These are phyloP conservation scores for Parauchenoglanis ngamensis DNA, from an alignment of 2,797 vertebrate genomes.

Conservation along the genomic window DNA sequence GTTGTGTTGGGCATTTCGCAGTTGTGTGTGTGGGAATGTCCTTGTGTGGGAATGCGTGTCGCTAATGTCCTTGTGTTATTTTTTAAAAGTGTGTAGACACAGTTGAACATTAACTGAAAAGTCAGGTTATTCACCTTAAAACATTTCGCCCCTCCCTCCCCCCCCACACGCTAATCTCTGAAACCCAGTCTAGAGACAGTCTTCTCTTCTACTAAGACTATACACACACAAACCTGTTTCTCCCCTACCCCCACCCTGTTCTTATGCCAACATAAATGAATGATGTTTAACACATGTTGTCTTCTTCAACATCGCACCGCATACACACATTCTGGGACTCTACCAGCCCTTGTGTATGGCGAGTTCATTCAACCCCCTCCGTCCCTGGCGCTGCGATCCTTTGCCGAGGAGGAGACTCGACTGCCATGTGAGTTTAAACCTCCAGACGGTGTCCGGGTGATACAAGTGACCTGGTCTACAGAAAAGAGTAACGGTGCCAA, in stretches of 20 bases:
- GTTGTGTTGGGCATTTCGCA: neutral
- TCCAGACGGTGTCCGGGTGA: conserved; percentile 54
- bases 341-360: conserved; percentile 54
- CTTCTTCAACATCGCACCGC: neutral
- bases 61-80: conserved; percentile 27
- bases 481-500: conserved; percentile 66
- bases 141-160: neutral
- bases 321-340: neutral
- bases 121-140: conserved; percentile 43
- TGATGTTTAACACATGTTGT: conserved; percentile 14
- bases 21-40: conserved; percentile 37
- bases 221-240: conserved; percentile 26
- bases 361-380: conserved; percentile 68
- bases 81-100: conserved; percentile 15
- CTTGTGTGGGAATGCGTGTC: conserved; percentile 18
- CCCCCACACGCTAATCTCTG: conserved; percentile 11
- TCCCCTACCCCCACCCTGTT: neutral
- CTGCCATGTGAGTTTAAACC: conserved; percentile 82
- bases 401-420: conserved; percentile 64
- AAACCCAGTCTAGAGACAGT: neutral
- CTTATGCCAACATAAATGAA: neutral
- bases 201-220: neutral
- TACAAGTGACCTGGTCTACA: conserved; percentile 77
- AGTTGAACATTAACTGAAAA: conserved; percentile 52
- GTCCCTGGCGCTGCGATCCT: conserved; percentile 52